Base-by-base conservation (phyloP, 2,113 vertebrate species). In the Egretta garzetta region DNA sequence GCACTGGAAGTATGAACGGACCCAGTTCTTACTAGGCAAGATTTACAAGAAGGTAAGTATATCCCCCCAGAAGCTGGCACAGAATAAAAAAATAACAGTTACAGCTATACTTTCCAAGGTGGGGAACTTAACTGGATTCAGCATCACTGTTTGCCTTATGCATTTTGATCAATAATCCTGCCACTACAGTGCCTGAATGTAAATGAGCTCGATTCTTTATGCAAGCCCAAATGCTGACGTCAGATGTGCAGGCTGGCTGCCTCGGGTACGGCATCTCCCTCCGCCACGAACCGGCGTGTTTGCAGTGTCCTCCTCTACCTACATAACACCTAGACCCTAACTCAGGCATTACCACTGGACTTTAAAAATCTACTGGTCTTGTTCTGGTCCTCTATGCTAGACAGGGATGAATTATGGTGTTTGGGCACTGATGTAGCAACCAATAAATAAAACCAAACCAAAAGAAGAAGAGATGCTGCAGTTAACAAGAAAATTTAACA, bases 261-360 rank as follows among this genome's bases (percentile, higher is more conserved):
- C 75, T 55, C 49, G 8, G 33, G 26, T 12, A 27, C 3, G 0
- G 71, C 23, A 82, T 8, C 52, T 43, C 33, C 45, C 52, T 33
- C 5, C 49, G 9, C 4, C 64, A 47, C 73, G 10, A 21, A 2
- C 22, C 8, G 0, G 26, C 7, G 1, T 0, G 2, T 18, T 10
- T 30, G 53, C 2, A 50, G 63, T 4, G 59, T 11, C 24, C 89
- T 74, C 62, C 72, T 32, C 27, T 12, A 43, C 47, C 62, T 23
- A 3, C 4, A 4, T 7, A 41, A 59, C 80, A 26, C 33, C 47
- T 23, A 28, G 49, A 75, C 33, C 41, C 41, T 9, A 55, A 24
- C 20, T 15, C 4, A 23, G 12, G 33, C 23, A 7, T 5, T 39
- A n/a, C 62, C 49, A 21, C 0, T 8, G 52, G 32, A 30, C 66